A percentile compares a stretch with the other conserved stretches of the same genome.
These are phyloP conservation scores for Lamellibrachia columna DNA, from an alignment of 2,888 invertebrate genomes.

Conservation along the genomic window DNA sequence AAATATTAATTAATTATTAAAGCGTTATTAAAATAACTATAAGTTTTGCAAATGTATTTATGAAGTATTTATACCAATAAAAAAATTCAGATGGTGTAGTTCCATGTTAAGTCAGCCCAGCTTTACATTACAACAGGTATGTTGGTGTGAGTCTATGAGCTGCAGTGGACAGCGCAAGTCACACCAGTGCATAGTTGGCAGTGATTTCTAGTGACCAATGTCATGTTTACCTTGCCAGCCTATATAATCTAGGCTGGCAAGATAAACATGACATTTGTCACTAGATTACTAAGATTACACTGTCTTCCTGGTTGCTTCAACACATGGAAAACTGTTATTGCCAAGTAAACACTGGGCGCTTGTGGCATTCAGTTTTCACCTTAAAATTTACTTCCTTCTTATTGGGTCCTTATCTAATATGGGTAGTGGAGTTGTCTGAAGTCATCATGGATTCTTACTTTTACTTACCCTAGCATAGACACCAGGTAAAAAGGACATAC, in stretches of 20 bases:
- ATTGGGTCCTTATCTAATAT: background rate
- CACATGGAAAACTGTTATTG: background rate
- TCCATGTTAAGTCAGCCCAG: no score
- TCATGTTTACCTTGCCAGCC: background rate
- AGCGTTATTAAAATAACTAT: no score
- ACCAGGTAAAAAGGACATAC: background rate
- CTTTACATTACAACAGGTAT: background rate
- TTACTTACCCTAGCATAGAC: background rate
- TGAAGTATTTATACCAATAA: no score
- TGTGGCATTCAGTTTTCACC: background rate
- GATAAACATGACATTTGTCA: background rate
- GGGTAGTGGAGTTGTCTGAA: background rate
- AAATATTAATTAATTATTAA: no score
- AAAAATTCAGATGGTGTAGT: no score
- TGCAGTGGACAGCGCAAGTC: background rate
- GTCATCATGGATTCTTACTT: background rate
- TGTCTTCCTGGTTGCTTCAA: background rate
- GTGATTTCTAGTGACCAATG: background rate
- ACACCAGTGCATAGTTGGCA: background rate
- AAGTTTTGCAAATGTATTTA: no score
- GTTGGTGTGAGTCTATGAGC: background rate
- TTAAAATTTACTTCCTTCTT: background rate
- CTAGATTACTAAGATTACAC: background rate
- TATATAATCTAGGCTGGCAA: background rate
- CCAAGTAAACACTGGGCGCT: background rate